A percentile compares a stretch with the other conserved stretches of the same genome.
phyloP scores from a whole-genome alignment of 2,113 vertebrate species.

The Neopipo cinnamomea region DNA sequence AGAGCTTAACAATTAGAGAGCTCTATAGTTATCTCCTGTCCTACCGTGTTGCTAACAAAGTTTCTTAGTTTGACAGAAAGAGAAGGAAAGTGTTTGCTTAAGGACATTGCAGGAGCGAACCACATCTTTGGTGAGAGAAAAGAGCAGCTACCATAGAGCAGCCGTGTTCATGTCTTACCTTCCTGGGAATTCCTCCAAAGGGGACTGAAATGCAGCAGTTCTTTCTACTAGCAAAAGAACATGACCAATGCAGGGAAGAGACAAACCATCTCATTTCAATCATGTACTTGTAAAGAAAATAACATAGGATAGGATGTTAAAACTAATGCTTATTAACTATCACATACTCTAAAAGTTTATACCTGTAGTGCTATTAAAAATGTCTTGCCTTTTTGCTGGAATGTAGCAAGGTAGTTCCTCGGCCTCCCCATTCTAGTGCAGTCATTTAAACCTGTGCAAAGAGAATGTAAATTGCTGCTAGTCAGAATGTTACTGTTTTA shows the following conservation, averaged over 20 bases:
- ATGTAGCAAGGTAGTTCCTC: background rate
- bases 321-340: background rate
- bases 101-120: background rate
- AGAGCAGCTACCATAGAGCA: background rate
- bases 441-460: background rate
- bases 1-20: slow-evolving; percentile 68
- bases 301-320: background rate
- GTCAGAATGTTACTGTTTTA: background rate
- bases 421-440: background rate
- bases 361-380: background rate
- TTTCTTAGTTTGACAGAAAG: slow-evolving; percentile 20
- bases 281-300: background rate
- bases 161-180: background rate
- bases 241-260: background rate
- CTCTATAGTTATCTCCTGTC: slow-evolving; percentile 20
- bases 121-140: background rate
- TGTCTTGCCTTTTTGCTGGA: background rate
- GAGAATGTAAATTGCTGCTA: background rate
- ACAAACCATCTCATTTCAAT: background rate
- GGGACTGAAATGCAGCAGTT: background rate
- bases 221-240: background rate
- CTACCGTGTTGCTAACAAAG: background rate
- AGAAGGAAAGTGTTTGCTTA: slow-evolving; percentile 42
- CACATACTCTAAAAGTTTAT: background rate
- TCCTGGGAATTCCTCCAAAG: background rate